Evolutionary conservation across 2,797 vertebrate species (phyloP).

Genomic region (Antennarius maculatus): DNA sequence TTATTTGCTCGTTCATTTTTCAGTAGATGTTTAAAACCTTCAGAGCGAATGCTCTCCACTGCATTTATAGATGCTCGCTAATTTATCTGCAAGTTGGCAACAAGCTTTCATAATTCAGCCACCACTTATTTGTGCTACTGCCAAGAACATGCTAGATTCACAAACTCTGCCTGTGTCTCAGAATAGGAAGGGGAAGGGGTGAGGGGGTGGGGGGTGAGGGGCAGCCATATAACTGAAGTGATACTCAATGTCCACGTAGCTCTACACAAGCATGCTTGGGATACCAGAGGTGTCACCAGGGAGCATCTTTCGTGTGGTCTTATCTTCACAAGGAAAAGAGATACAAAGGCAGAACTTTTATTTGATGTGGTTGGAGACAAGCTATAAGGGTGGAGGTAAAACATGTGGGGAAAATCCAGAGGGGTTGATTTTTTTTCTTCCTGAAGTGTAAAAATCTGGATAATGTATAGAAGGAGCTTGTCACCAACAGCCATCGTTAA

Average conservation of each 20-base stretch:
- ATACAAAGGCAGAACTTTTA: conserved; percentile 53
- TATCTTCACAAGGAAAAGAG: conserved; percentile 39
- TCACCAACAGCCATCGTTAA: conserved; percentile 37
- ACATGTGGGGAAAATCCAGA: conserved; percentile 42
- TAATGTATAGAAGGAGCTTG: conserved; percentile 38
- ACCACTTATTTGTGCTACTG: conserved; percentile 30
- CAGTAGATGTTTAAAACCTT: conserved; percentile 7
- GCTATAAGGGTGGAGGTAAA: conserved; percentile 26
- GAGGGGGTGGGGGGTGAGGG: conserved; percentile 11
- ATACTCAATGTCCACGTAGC: conserved; percentile 46
- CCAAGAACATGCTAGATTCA: conserved; percentile 53
- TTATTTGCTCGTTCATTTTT: conserved; percentile 24
- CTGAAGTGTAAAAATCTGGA: conserved; percentile 54
- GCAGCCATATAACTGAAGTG: conserved; percentile 30
- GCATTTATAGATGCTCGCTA: conserved; percentile 21
- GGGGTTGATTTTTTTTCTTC: conserved; percentile 22
- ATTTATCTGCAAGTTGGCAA: conserved; percentile 29
- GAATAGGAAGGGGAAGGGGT: conserved; percentile 33
- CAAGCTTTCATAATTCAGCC: conserved; percentile 30
- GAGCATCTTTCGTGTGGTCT: conserved; percentile 63
- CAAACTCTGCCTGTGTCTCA: conserved; percentile 39
- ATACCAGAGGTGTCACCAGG: conserved; percentile 72
- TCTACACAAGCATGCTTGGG: conserved; percentile 59
- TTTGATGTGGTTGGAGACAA: conserved; percentile 15
- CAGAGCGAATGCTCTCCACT: conserved; percentile 36